Base-by-base conservation (phyloP, 1,140 invertebrate species). In the Eupristina koningsbergeri region DNA sequence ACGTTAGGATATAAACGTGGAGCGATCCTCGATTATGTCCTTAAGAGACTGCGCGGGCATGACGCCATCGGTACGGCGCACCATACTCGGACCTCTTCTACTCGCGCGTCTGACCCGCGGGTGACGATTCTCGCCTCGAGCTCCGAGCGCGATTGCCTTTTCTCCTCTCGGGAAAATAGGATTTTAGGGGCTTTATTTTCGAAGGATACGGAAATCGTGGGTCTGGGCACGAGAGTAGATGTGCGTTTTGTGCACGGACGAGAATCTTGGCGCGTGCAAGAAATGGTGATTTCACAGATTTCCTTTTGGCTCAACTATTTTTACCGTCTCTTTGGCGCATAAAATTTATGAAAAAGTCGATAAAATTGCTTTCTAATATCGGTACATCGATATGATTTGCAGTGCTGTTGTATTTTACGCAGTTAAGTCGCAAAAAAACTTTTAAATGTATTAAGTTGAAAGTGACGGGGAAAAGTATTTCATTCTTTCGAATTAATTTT, bases 381-480 rank as follows among this genome's bases (percentile, higher is more conserved):
- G 17, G 6, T 47, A 19, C n/a, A 31, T 36, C 63, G 39, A 47
- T 50, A 47, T 17, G 7, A 50, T 13, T 31, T 47, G 64, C 39
- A 61, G 1, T 74, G 22, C 41, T 17, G 22, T 41, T n/a, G 36
- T 9, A n/a, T 71, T 71, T 41, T 41, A 41, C 9, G 6, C 36
- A 71, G 67, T 11, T 15, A 19, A 36, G 22, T 64, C 17, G 50
- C 71, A 74, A 81, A 45, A 74, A 74, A 81, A 61, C 69, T 81
- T 75, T 81, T 74, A 74, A 74, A 67, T 34, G 26, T 63, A 81
- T 81, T 81, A 73, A 81, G 26, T 15, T 41, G 26, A 64, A 45
- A 22, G 11, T 58, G 7, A 73, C 50, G 47, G 34, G 8, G 11
- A n/a, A 34, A 0, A 45, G 9, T 17, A 53, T 31, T 41, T 74